Evolutionary conservation across 2,113 vertebrate species (phyloP), one percentile per base, ranked within the genome.

Genomic region (Sarotherodon lohbergeri): DNA sequence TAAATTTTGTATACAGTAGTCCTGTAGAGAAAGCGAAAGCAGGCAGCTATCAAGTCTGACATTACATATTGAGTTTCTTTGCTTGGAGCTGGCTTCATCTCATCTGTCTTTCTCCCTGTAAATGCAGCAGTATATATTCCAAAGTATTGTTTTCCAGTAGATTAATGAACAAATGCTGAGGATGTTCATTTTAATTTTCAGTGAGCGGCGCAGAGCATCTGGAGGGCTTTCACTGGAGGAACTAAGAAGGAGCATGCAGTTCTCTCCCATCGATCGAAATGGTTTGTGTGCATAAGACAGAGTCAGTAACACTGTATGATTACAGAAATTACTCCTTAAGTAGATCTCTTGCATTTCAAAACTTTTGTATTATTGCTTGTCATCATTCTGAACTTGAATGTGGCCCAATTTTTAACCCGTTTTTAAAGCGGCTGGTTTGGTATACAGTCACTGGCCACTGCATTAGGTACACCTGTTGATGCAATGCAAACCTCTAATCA

Each of bases 191-290:
- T 85, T 59, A 2, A 80, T 73, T 89, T 91, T 93, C 93, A 99
- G 98, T 56, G 85, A 95, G 14, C 96, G 71, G 2, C 96, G 96
- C 0, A 93, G 95, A 32, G 95, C 95, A 7, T 94, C 97, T 3
- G 97, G 96, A 90, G 97, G 97, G 13, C 94, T 98, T 76, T 96
- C 98, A 52, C 84, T 98, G 94, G 98, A 98, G 36, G 98, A 99
- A 43, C 94, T 98, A 50, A 97, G 97, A 13, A 97, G 96, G 88
- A 97, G 85, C 92, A 96, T 98, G 94, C 98, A 97, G 90, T 97
- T 96, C 82, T 96, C 97, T 1, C 91, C 97, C 0, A 95, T 97
- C 3, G 98, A 99, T 93, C 96, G 97, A 85, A 99, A 98, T 0
- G 97, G 98, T 99, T 95, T 89, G 97, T 95, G 17, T 56, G 24